Evolutionary conservation across 1,140 invertebrate genomes (phyloP).

Genomic region (Papilio polyxenes): DNA sequence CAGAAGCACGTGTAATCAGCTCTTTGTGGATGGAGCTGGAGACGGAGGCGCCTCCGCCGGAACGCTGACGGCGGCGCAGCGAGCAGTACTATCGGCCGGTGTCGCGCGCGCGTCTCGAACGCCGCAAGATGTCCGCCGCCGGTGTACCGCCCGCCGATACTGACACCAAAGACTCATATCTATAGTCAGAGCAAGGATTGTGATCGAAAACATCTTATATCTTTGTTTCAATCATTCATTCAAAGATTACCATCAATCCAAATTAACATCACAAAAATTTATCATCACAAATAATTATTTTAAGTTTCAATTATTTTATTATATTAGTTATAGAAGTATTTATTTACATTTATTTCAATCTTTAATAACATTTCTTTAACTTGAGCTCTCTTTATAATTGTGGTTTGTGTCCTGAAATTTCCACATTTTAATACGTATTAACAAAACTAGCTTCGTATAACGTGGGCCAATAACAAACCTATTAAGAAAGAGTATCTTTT

Average conservation of each 20-base stretch:
- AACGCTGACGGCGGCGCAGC: constrained; percentile 76
- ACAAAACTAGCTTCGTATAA: neutral
- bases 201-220: neutral
- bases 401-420: neutral
- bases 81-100: constrained; percentile 78
- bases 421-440: neutral
- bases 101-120: constrained; percentile 67
- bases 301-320: neutral
- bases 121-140: constrained; percentile 75
- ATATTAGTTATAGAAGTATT: neutral
- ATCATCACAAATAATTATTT: neutral
- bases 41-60: constrained; percentile 61
- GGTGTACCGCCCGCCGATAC: constrained; percentile 69
- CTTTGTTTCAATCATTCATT: constrained; percentile 9
- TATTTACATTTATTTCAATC: neutral
- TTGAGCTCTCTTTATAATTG: neutral
- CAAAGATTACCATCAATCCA: constrained; percentile 12
- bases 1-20: constrained; percentile 69
- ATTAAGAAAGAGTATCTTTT: neutral
- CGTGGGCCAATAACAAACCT: neutral
- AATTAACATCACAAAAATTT: constrained; percentile 2
- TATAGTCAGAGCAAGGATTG: constrained; percentile 45
- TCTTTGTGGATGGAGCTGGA: constrained; percentile 76
- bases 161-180: constrained; percentile 55
- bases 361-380: neutral